Evolutionary conservation across 2,113 vertebrate genomes (phyloP), one percentile per base, ranked within the genome.

Genomic region (Lichenostomus cassidix): DNA sequence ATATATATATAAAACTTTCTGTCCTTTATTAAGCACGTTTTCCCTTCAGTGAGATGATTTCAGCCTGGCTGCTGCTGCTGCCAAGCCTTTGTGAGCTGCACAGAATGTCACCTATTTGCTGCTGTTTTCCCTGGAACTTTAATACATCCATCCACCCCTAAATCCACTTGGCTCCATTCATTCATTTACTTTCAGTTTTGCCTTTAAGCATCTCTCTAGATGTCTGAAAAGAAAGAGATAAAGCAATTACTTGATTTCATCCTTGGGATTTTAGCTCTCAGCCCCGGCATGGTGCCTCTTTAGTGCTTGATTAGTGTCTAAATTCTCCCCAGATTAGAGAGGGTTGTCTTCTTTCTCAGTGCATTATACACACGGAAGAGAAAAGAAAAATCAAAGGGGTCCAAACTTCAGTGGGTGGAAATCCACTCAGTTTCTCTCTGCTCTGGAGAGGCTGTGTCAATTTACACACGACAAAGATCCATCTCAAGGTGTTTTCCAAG

Each of bases 221-320:
- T 56, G 88, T 44, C 92, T 93, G 90, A 89, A 93, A 93, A 97
- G 94, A 93, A 92, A 88, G 87, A 95, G 50, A 96, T 92, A 89
- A 95, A 94, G 90, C 88, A 92, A 95, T 93, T 97, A 92, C 94
- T 97, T 92, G 88, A 97, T 94, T 96, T 94, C 94, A 92, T 96
- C 92, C 94, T 92, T 71, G 27, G 90, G 85, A 95, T 94, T 96
- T 95, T 24, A 78, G 88, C 88, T 71, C 86, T 92, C 73, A 80
- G 80, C 88, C 92, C 82, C 83, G 3, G 90, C 83, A 42, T 90
- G 94, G 95, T 92, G 95, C 90, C 93, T 96, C 95, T 95, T 96
- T 79, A 96, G 83, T 52, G 77, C 83, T 94, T 96, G 95, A 96
- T 95, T 92, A 95, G 86, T 76, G 93, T 82, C 93, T 89, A 91